Evolutionary conservation across 2,888 invertebrate genomes (phyloP), one percentile per base, ranked within the genome.

Genomic region (Saturnia japonica): DNA sequence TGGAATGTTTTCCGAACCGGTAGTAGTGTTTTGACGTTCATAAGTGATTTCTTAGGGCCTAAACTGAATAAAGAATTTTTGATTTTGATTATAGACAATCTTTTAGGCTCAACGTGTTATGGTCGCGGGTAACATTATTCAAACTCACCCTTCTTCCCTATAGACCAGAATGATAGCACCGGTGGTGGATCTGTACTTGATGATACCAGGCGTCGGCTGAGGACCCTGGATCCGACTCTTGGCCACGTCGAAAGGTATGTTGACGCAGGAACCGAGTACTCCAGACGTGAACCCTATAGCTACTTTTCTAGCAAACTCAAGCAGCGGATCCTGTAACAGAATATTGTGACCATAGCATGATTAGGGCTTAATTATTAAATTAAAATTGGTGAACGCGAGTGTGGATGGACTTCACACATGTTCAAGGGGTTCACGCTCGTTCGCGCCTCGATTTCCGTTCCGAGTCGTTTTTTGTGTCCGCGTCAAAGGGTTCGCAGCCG

Each of bases 241-340:
- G 40, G 98, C 99, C 43, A 99, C 99, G 87, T 99, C 99, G 88
- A 99, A 99, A 9, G 99, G 99, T 91, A 99, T 99, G 89, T 99
- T 99, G 67, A 97, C 93, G 77, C 96, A 96, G 8, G 98, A 98
- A 12, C 97, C 98, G 51, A 98, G 87, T 0, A 97, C 97, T 3
- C 99, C 99, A 16, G 98, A 97, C 14, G 95, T 94, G 83, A 99
- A 98, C 57, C 99, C 99, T 78, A 99, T 96, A 0, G 95, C 91
- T 57, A 98, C 95, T 91, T 97, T 97, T 51, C 96, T 94, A 1
- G 95, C 88, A 80, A 98, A 97, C 84, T 97, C 97, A 68, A 95
- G 82, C 12, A 95, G 83, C 0, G 95, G 95, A 88, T 97, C 96
- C 95, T 96, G 85, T n/a, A 91, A 89, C 67, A 73, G 71, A 78